Evolutionary conservation across 2,888 invertebrate genomes (phyloP), one percentile per base, ranked within the genome.

Genomic region (Callinectes sapidus): DNA sequence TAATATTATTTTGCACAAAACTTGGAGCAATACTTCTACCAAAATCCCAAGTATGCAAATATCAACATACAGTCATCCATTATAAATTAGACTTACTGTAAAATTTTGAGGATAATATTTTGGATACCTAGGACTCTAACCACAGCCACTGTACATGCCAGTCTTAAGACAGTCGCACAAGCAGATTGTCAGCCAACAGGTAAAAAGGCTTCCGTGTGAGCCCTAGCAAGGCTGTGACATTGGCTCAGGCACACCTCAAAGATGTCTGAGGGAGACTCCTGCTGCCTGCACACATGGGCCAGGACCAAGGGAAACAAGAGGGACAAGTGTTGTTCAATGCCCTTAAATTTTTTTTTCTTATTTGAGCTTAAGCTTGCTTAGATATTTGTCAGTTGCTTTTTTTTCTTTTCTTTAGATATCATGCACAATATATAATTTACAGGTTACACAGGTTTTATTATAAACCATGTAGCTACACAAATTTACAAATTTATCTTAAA

Each of bases 161-260:
- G 89, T 77, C 89, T 77, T 89, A 71, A n/a, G 71, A 89, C 48
- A 89, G 39, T 89, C 42, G 89, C 77, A 89, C 42, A 89, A 48
- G 89, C 89, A 89, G 77, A 77, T 28, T 89, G 89, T 77, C 77
- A 77, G 89, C 77, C 54, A 89, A 48, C 89, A 89, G 71, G 89
- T 89, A 55, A 35, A 89, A 81, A 81, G 89, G 77, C 42, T 77
- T 35, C 42, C n/a, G 89, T 48, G 89, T 66, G 89, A 55, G 42
- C 42, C 54, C 71, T 89, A 89, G 89, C 32, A 66, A 66, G 89
- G 89, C 42, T n/a, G 77, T 48, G 48, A 48, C 89, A 77, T n/a
- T 77, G 89, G 35, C 89, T 71, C 89, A 23, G 89, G 71, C 48
- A 89, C 77, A 71, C 89, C 42, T 77, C 77, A 89, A 61, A 61